These are phyloP conservation scores for Cephus nigrinus DNA, from an alignment of 2,888 invertebrate species.

Conservation along the genomic window DNA sequence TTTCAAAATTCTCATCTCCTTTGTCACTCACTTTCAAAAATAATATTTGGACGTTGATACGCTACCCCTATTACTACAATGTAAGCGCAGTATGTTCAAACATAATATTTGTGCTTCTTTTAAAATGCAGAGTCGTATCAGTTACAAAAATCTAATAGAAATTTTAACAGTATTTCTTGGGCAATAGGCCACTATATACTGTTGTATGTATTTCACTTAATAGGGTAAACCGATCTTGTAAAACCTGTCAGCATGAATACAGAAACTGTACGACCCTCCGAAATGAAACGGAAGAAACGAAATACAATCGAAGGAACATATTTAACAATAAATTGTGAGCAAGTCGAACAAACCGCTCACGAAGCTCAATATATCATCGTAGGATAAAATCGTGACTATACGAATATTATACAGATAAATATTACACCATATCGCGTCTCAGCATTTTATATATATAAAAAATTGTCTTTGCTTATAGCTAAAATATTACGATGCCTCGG, in stretches of 20 bases:
- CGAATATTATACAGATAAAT: conserved; percentile 53
- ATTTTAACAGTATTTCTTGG: not conserved
- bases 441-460: conserved; percentile 52
- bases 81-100: not conserved
- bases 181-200: not conserved
- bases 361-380: conserved; percentile 40
- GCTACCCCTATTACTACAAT: not conserved
- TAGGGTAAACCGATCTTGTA: not conserved
- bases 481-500: conserved; percentile 64
- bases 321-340: conserved; percentile 16
- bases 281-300: not conserved
- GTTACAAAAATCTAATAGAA: not conserved
- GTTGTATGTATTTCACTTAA: not conserved
- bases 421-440: conserved; percentile 44
- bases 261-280: not conserved
- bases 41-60: not conserved
- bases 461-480: conserved; percentile 64
- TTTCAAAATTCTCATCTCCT: not conserved
- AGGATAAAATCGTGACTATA: conserved; percentile 47
- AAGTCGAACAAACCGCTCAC: conserved; percentile 31
- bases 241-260: not conserved
- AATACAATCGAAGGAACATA: not conserved
- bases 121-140: not conserved
- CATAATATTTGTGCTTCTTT: not conserved
- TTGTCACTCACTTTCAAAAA: not conserved